Evolutionary conservation across 2,888 invertebrate species (phyloP).

Genomic region (Gortyna flavago): DNA sequence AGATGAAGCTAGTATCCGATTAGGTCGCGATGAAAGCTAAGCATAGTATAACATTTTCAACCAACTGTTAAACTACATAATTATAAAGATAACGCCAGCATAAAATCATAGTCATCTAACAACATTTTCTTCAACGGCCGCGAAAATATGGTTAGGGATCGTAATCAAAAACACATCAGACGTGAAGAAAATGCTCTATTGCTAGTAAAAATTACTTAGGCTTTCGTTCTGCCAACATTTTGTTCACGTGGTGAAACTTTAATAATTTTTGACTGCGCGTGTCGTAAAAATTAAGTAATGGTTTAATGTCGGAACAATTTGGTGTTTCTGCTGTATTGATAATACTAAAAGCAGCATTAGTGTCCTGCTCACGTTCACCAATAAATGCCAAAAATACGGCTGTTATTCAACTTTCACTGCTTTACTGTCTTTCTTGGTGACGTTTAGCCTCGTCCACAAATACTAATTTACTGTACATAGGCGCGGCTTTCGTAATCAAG

Average conservation of each 20-base stretch:
- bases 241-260: conserved; percentile 48
- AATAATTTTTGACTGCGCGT: conserved; percentile 34
- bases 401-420: conserved; percentile 83
- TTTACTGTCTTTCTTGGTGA: conserved; percentile 43
- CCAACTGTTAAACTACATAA: conserved; percentile 11
- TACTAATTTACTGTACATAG: neutral
- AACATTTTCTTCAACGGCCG: conserved; percentile 20
- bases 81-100: neutral
- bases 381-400: conserved; percentile 75
- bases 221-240: conserved; percentile 26
- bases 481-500: neutral
- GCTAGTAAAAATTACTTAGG: conserved; percentile 27
- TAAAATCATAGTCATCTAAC: neutral
- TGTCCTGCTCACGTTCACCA: conserved; percentile 73
- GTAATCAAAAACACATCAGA: conserved; percentile 63
- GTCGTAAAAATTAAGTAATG: conserved; percentile 54
- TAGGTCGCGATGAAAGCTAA: neutral
- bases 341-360: conserved; percentile 65
- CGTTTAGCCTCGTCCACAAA: conserved; percentile 18
- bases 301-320: conserved; percentile 55
- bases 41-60: neutral
- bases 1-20: too few species aligned
- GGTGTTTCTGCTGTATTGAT: conserved; percentile 47
- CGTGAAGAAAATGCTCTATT: conserved; percentile 43
- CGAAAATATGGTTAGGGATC: conserved; percentile 36